Percentiles rank a stretch among this genome's conserved stretches.
phyloP scores from a whole-genome alignment of 2,888 invertebrate species.

The Aphrophora alni region DNA sequence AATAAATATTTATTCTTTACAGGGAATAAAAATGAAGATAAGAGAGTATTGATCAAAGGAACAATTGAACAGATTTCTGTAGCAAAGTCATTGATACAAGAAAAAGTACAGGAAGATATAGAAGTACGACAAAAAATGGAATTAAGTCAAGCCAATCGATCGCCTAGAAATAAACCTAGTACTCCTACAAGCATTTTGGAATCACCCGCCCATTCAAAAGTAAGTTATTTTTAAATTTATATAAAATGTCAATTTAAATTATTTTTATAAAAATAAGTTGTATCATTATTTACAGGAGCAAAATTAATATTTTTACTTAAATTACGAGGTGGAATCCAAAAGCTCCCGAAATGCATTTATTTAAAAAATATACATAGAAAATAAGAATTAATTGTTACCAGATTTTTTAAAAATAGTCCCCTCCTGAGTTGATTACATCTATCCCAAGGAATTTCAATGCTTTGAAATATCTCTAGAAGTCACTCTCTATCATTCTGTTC shows the following conservation, averaged over 20 bases:
- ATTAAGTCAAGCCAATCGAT: slow-evolving; percentile 60
- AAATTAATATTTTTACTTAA: not conserved
- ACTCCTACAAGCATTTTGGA: not conserved
- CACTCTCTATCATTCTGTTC: too few species aligned
- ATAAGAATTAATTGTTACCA: too few species aligned
- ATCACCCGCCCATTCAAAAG: not conserved
- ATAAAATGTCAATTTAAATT: too few species aligned
- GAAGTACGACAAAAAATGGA: slow-evolving; percentile 58
- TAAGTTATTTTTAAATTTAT: too few species aligned
- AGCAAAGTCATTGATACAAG: slow-evolving; percentile 75
- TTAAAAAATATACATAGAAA: too few species aligned
- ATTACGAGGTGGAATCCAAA: too few species aligned
- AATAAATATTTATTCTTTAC: not conserved
- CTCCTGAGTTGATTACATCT: too few species aligned
- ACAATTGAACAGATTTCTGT: slow-evolving; percentile 75
- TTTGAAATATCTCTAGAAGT: too few species aligned
- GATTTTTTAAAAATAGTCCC: too few species aligned
- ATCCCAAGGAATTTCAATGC: too few species aligned
- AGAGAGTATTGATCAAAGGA: slow-evolving; percentile 61
- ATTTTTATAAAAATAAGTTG: not conserved
- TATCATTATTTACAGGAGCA: not conserved
- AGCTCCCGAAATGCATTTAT: too few species aligned
- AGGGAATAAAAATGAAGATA: not conserved
- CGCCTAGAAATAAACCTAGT: slow-evolving; percentile 55
- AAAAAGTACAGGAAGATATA: slow-evolving; percentile 67